phyloP scores from a whole-genome alignment of 2,113 vertebrate genomes.

The Rhea pennata region DNA sequence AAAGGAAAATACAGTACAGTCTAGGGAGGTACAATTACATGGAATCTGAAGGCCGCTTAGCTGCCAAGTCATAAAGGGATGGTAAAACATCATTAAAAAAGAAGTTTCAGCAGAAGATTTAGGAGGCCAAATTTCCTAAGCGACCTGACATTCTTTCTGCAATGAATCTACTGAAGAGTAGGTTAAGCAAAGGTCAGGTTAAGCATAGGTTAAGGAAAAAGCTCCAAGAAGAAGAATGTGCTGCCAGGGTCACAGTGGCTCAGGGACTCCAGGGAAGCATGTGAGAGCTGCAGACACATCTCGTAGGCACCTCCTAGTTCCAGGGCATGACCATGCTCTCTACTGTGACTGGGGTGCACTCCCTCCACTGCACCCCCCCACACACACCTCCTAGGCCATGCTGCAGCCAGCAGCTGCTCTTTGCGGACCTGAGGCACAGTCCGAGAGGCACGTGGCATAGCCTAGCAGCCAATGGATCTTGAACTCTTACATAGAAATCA shows the following conservation, averaged over 20 bases:
- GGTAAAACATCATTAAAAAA: background rate
- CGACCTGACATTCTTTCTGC: background rate
- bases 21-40: background rate
- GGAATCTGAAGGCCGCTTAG: background rate
- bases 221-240: slow-evolving; percentile 19
- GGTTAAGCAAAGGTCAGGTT: slow-evolving; percentile 64
- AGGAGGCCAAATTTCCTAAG: slow-evolving; percentile 35
- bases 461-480: background rate
- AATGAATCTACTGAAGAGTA: slow-evolving; percentile 30
- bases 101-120: background rate
- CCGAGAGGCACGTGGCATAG: background rate
- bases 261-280: background rate
- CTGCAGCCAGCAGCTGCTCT: background rate
- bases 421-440: background rate
- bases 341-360: background rate
- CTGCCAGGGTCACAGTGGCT: slow-evolving; percentile 16
- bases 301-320: background rate
- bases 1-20: background rate
- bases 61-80: background rate
- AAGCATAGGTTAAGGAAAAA: slow-evolving; percentile 45
- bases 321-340: background rate
- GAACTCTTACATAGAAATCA: background rate
- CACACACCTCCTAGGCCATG: too few species aligned
- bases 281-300: background rate
- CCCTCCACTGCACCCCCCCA: background rate